Evolutionary conservation across 2,113 vertebrate genomes (phyloP).

Genomic region (Hiodon tergisus): DNA sequence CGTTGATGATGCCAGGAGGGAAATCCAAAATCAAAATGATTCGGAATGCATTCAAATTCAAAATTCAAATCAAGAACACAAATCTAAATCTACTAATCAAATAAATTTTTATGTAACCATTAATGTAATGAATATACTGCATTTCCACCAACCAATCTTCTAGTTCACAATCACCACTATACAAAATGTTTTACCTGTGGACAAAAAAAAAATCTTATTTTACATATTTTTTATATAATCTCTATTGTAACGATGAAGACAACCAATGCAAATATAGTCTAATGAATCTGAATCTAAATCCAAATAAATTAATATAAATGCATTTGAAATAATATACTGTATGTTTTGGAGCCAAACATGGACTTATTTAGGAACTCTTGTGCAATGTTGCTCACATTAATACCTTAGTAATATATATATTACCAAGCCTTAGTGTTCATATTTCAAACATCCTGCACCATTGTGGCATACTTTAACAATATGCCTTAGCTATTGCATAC

Average conservation of each 20-base stretch:
- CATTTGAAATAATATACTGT: too few relatives aligned
- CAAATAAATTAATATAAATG: too few relatives aligned
- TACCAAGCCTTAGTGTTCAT: not conserved
- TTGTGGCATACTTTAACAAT: conserved; percentile 20
- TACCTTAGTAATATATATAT: not conserved
- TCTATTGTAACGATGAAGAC: not conserved
- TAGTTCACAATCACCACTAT: conserved; percentile 33
- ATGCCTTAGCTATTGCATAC: conserved; percentile 14
- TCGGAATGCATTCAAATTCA: conserved; percentile 9
- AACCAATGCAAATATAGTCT: not conserved
- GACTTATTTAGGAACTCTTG: not conserved
- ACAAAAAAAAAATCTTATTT: not conserved
- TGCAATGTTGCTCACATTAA: not conserved
- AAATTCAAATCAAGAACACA: conserved; percentile 47
- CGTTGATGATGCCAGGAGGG: conserved; percentile 47
- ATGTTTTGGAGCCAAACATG: too few relatives aligned
- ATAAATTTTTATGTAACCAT: conserved; percentile 32
- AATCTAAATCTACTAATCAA: conserved; percentile 47
- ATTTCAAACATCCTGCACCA: conserved; percentile 9
- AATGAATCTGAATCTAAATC: not conserved
- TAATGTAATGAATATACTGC: conserved; percentile 36
- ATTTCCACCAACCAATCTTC: conserved; percentile 35
- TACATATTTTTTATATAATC: not conserved
- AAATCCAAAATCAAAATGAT: conserved; percentile 24
- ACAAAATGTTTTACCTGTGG: conserved; percentile 30